Base-by-base conservation (phyloP, 37 sponge, comb jelly and placozoan genomes). In the Chondrosia reniformis region DNA sequence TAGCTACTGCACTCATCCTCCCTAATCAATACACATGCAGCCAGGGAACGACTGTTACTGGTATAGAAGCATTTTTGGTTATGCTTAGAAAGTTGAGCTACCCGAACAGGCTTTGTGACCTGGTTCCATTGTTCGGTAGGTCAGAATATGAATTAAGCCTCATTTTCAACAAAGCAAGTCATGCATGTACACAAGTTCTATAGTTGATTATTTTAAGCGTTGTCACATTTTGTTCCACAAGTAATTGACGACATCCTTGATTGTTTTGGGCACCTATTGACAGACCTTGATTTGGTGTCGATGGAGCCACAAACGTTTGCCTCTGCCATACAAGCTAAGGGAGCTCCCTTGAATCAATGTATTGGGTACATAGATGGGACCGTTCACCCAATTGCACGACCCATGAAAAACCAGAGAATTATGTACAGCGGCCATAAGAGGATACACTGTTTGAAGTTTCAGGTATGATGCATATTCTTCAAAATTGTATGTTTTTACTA, bases 361-460 rank as follows among this genome's bases (percentile, higher is more conserved):
- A 36, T 33, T 7, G 69, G 69, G 69, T 67, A 36, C 41, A 38
- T 67, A 4, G 69, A 67, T 67, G 69, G 69, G 39, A 67, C 69
- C 8, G 69, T 67, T 5, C 22, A 40, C 4, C 69, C 69, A 5
- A 67, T 67, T 38, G 38, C 41, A 39, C 69, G 69, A 5, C 69
- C 69, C 30, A 67, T 40, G 17, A 28, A 30, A 5, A 67, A 67
- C 69, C 69, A 67, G 37, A 36, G 69, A 21, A 67, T 67, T 28
- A 67, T 67, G 37, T 67, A 39, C 41, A 67, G 17, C n/a, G 61
- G 61, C 61, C 61, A 59, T 30, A 59, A 59, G 28, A 6, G 22
- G 28, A 30, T 59, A 33, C 69, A 67, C 41, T 67, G 69, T 30
- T 22, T 67, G 4, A 67, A 67, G 69, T 67, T 67, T 67, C 69